Percentiles rank a stretch among this genome's conserved stretches.
These are phyloP conservation scores for Neosilurus mollespiculum DNA, from an alignment of 2,797 vertebrate genomes.

Conservation along the genomic window DNA sequence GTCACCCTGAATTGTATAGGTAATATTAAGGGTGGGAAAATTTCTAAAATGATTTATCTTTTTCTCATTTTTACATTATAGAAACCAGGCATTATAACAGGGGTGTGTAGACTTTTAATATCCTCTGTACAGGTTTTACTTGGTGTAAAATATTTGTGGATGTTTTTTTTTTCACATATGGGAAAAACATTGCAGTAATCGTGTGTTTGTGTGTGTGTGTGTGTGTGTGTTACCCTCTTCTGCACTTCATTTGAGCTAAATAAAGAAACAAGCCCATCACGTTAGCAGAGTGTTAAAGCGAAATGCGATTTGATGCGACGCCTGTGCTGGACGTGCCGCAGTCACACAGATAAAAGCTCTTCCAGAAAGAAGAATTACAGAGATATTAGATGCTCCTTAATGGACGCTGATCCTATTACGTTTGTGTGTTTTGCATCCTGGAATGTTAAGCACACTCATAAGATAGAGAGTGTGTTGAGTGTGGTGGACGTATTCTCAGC, in stretches of 20 bases:
- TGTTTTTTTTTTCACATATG: too few species aligned
- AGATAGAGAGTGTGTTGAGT: not conserved
- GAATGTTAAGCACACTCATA: conserved; percentile 1
- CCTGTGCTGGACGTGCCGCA: conserved; percentile 6
- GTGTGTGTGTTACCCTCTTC: not conserved
- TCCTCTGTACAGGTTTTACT: too few species aligned
- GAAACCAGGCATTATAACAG: too few species aligned
- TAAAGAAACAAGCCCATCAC: not conserved
- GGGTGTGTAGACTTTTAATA: too few species aligned
- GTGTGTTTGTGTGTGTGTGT: not conserved
- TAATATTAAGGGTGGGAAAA: too few species aligned
- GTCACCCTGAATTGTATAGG: too few species aligned
- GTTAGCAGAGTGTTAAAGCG: not conserved
- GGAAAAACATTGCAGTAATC: not conserved
- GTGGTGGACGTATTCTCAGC: not conserved
- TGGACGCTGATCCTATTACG: conserved; percentile 38
- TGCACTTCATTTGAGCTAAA: not conserved
- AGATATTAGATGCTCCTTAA: conserved; percentile 36
- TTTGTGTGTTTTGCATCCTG: conserved; percentile 19
- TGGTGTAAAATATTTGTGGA: too few species aligned
- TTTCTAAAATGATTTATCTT: too few species aligned
- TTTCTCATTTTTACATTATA: too few species aligned
- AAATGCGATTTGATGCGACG: conserved; percentile 1
- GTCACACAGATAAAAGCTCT: conserved; percentile 25
- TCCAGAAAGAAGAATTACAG: conserved; percentile 37